Evolutionary conservation across 1,140 invertebrate species (phyloP), one percentile per base, ranked within the genome.

Genomic region (Pemphigus obesinymphae): DNA sequence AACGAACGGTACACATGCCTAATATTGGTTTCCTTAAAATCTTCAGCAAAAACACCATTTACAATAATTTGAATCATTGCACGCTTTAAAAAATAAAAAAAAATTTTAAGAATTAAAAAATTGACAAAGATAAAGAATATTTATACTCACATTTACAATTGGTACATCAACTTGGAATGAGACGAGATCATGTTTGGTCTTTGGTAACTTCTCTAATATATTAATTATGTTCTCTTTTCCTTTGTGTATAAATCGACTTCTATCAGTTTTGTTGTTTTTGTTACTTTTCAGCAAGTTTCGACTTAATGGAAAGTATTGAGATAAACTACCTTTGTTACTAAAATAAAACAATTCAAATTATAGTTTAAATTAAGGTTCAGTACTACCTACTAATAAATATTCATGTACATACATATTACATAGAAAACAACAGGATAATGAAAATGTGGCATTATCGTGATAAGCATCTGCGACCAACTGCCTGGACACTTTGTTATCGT

Each of bases 131-230:
- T n/a, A 43, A 45, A 43, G n/a, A 63, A 34, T 26, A 20, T n/a
- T 45, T 8, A 17, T 15, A 80, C 53, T 20, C 5, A 80, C 76
- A 80, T 20, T 80, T 43, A 55, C 76, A 5, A 80, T 29, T 45
- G 76, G 55, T n/a, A 80, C 76, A 80, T 80, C 76, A 45, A 80
- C 76, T 58, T 45, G 29, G 7, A 80, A 80, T 11, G 76, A 80
- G 2, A 34, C 76, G n/a, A 80, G 29, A n/a, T 80, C 76, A 31
- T 80, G 76, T 17, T 80, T 80, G 53, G 76, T 45, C 20, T 80
- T 80, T 3, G 76, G 76, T 61, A 80, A 63, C 20, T 80, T 80
- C 7, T 63, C 40, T 31, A 80, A 20, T 20, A 80, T 63, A 13
- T 80, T 80, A 6, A 80, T 15, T 10, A 80, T 31, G 20, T 80